Base-by-base conservation (phyloP, 2,113 vertebrate species). In the Oncorhynchus nerka region DNA sequence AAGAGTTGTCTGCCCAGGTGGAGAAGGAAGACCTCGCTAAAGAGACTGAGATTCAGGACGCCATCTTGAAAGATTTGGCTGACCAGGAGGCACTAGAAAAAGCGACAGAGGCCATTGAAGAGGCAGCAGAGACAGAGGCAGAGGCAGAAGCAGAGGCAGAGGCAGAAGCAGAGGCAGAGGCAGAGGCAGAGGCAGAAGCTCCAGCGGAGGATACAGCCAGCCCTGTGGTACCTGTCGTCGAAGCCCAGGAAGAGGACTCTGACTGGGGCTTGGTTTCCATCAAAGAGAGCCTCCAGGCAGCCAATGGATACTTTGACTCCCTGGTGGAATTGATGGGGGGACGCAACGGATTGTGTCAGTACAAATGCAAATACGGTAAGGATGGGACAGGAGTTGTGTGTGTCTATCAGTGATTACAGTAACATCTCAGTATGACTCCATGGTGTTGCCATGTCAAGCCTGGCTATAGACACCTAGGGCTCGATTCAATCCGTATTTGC, bases 241-340 rank as follows among this genome's bases (percentile, higher is more conserved):
- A 49, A 65, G 70, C 57, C 57, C 57, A 7, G 28, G 77, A 90
- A 1, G 91, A 93, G 5, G 75, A 91, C 0, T 93, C 81, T 34
- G 89, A 94, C 55, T 99, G 98, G 98, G 94, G 96, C 68, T 79
- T 99, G 1, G 92, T 90, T 61, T 88, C 94, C 16, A 89, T 99
- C 83, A 93, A 97, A 32, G 93, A 84, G 16, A 77, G 96, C 86
- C 97, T 99, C 0, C 96, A 99, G 82, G 86, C 90, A 0, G 89
- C 96, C 32, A 97, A 97, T 64, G 78, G 93, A 86, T 99, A 99
- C 91, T 98, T 99, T 0, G 95, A 97, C 81, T 97, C 96, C 9
- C 91, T 99, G 79, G 84, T 97, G 83, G 98, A 99, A 86, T 88
- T 99, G 80, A 94, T 96, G 0, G 98, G 98, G 45, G 98, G 98